Base-by-base conservation (phyloP, 37 sponge, comb jelly and placozoan species). In the Mnemiopsis leidyi region DNA sequence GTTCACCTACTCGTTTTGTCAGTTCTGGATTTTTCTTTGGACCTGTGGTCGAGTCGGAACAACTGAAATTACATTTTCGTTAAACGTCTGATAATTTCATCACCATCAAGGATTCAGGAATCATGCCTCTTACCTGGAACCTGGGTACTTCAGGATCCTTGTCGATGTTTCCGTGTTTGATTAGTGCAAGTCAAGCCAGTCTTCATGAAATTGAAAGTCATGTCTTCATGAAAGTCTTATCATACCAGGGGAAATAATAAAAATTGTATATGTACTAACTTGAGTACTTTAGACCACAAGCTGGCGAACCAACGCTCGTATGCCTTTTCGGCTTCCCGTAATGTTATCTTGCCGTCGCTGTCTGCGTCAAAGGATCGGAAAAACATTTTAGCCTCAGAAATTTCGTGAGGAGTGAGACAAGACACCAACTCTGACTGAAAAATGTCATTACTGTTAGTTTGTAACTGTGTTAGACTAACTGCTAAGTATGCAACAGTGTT, bases 361-460 rank as follows among this genome's bases (percentile, higher is more conserved):
- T 85, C 90, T n/a, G 90, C 90, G 48, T 85, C 90, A 23, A 85
- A 85, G 2, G 90, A 85, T 36, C 61, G 40, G 90, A 85, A 85
- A 25, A 85, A 85, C 90, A 40, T 38, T 37, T 85, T 85, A 23
- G 90, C 90, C 29, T 85, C 90, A 29, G 40, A 28, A 20, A 85
- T 37, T 23, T 85, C 90, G 9, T 39, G 48, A 0, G 90, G 90
- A 23, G 61, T 85, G 29, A 85, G 90, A 39, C 90, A 85, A 0
- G 90, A 40, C 9, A 85, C 90, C 23, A 85, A 29, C 35, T 85
- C 90, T 16, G 90, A 38, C 90, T 85, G 90, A 40, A 25, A 25
- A 5, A n/a, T 35, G 39, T 20, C n/a, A n/a, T n/a, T n/a, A n/a
- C n/a, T n/a, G n/a, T n/a, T n/a, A n/a, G n/a, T n/a, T n/a, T n/a